Conservation (phyloP, 2,888 invertebrate species). For the Brachypalpus laphriformis region DNA sequence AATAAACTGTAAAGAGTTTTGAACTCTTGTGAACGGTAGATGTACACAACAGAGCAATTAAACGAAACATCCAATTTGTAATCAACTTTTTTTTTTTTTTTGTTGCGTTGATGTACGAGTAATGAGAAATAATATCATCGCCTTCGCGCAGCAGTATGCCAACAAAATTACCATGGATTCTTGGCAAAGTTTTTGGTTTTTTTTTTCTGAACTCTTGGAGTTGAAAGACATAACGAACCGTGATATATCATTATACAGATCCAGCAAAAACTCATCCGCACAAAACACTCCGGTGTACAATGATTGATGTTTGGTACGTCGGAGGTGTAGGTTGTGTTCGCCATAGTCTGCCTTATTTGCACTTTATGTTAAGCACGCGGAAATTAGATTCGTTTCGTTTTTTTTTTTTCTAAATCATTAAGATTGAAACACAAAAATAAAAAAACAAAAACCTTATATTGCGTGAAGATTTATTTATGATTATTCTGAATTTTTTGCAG, state of each 20-base stretch:
- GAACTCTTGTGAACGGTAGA: slow-evolving; percentile 11
- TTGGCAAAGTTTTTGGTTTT: background rate
- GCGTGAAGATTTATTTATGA: slow-evolving; percentile 1
- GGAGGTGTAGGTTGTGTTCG: slow-evolving; percentile 1
- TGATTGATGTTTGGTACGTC: background rate
- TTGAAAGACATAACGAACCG: slow-evolving; percentile 2
- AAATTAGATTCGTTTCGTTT: slow-evolving; percentile 21
- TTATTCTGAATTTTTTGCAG: background rate
- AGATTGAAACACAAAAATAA: background rate
- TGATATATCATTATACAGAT: slow-evolving; percentile 5
- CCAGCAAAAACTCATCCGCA: background rate
- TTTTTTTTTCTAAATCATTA: background rate
- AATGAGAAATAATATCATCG: slow-evolving; percentile 39
- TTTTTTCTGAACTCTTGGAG: background rate
- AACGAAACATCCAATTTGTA: slow-evolving; percentile 14
- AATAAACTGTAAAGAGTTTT: slow-evolving; percentile 3
- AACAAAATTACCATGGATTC: slow-evolving; percentile 1
- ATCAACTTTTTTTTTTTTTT: background rate
- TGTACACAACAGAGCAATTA: background rate
- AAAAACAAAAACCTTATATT: background rate
- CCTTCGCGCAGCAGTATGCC: slow-evolving; percentile 35
- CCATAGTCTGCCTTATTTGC: slow-evolving; percentile 9
- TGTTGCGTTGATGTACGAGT: too few relatives aligned
- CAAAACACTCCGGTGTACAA: background rate
- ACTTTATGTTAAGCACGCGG: slow-evolving; percentile 21